Conservation (phyloP, 2,888 invertebrate genomes). For the Galerucella pusilla region DNA sequence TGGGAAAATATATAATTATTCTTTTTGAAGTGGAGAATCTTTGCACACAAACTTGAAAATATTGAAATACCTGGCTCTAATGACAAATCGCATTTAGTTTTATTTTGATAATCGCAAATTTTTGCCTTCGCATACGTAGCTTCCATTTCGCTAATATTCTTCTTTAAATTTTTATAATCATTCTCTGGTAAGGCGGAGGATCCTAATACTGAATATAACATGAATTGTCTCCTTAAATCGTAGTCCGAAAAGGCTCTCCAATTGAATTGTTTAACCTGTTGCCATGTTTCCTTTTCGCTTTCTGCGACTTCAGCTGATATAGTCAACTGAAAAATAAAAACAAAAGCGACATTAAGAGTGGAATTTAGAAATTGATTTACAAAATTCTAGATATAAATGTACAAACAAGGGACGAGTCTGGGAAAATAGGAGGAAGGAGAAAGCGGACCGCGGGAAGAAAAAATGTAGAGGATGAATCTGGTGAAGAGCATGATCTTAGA, state of each 20-base stretch:
- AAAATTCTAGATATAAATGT: too few species aligned
- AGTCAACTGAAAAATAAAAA: slow-evolving; percentile 58
- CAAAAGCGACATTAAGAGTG: too few species aligned
- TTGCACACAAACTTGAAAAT: neutral
- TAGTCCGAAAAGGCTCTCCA: slow-evolving; percentile 80
- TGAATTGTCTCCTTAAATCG: slow-evolving; percentile 79
- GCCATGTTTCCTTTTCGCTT: slow-evolving; percentile 74
- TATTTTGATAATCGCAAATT: slow-evolving; percentile 77
- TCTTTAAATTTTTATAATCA: slow-evolving; percentile 72
- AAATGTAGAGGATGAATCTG: neutral
- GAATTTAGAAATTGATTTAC: too few species aligned
- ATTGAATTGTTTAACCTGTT: slow-evolving; percentile 63
- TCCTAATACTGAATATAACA: slow-evolving; percentile 73
- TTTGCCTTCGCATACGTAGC: slow-evolving; percentile 81
- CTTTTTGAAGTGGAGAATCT: neutral
- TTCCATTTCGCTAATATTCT: slow-evolving; percentile 78
- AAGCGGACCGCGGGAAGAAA: neutral
- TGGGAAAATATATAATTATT: too few species aligned
- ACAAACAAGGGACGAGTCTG: too few species aligned
- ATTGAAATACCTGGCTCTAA: slow-evolving; percentile 75
- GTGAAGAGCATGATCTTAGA: too few species aligned
- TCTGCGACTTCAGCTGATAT: slow-evolving; percentile 65
- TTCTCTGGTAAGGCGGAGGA: slow-evolving; percentile 73
- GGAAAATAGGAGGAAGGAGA: too few species aligned
- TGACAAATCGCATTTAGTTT: slow-evolving; percentile 74